Conservation (phyloP, 2,113 vertebrate species). For the Crotalus viridis region DNA sequence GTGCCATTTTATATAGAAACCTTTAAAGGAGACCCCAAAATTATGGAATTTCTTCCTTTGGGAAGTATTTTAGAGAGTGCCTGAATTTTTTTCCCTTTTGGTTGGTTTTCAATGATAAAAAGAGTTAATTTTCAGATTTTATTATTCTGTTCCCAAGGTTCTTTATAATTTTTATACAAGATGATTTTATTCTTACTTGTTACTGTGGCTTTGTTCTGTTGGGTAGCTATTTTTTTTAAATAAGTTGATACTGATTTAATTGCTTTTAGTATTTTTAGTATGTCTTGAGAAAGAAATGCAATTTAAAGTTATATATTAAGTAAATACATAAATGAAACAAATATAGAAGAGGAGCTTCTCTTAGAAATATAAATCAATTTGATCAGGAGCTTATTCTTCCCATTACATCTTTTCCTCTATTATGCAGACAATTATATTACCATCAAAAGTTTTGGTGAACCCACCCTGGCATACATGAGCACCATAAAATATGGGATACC, state of each 20-base stretch:
- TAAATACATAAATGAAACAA: background rate
- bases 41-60: background rate
- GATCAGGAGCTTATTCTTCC: background rate
- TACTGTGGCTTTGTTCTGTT: background rate
- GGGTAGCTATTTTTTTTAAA: background rate
- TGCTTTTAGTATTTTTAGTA: background rate
- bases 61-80: background rate
- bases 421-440: background rate
- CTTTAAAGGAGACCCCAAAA: background rate
- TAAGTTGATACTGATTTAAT: background rate
- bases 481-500: background rate
- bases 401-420: background rate
- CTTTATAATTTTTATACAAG: background rate
- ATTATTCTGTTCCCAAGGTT: background rate
- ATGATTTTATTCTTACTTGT: background rate
- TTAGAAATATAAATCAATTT: background rate
- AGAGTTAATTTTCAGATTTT: background rate
- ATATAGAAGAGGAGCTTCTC: background rate
- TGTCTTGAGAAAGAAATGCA: background rate
- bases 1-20: background rate
- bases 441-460: background rate
- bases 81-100: background rate
- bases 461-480: background rate
- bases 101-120: background rate
- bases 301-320: background rate